Percentiles rank a stretch among this genome's conserved stretches.
phyloP scores from a whole-genome alignment of 35 echinoderm and acorn worm genomes.

The Hemicentrotus pulcherrimus region DNA sequence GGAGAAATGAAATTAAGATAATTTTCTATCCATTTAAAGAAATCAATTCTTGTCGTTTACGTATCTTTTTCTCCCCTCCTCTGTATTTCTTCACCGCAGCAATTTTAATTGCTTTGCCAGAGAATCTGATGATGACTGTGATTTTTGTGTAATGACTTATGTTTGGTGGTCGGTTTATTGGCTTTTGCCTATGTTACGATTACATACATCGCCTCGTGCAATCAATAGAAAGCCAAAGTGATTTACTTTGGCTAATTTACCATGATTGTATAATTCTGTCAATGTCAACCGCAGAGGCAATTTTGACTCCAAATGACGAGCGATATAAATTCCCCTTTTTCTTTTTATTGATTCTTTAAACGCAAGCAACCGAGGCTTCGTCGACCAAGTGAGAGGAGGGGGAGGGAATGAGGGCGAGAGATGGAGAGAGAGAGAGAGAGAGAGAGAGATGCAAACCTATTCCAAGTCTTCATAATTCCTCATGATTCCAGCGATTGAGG shows the following conservation, averaged over 20 bases:
- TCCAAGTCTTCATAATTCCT: too few species aligned
- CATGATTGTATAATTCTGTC: constrained; percentile 25
- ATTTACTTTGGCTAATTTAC: constrained; percentile 37
- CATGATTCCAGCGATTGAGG: too few species aligned
- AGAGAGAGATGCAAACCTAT: not conserved
- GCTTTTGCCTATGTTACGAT: constrained; percentile 17
- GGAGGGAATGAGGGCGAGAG: not conserved
- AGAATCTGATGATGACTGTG: constrained; percentile 10
- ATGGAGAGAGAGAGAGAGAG: not conserved
- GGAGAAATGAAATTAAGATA: constrained; percentile 31
- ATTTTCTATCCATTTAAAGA: constrained; percentile 28
- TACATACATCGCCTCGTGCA: not conserved
- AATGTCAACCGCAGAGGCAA: constrained; percentile 15
- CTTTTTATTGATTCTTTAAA: not conserved
- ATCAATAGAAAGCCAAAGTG: constrained; percentile 16
- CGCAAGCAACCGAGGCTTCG: not conserved
- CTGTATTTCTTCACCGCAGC: not conserved
- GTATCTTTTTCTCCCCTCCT: constrained; percentile 13
- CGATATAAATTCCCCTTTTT: not conserved
- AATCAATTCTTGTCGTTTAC: constrained; percentile 32
- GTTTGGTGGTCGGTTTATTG: not conserved
- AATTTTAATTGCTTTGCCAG: constrained; percentile 20
- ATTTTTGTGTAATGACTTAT: constrained; percentile 10
- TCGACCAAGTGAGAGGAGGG: not conserved
- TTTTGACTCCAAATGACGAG: not conserved